These are phyloP conservation scores for Corythaixoides concolor DNA, from an alignment of 2,113 vertebrate species.

Conservation along the genomic window DNA sequence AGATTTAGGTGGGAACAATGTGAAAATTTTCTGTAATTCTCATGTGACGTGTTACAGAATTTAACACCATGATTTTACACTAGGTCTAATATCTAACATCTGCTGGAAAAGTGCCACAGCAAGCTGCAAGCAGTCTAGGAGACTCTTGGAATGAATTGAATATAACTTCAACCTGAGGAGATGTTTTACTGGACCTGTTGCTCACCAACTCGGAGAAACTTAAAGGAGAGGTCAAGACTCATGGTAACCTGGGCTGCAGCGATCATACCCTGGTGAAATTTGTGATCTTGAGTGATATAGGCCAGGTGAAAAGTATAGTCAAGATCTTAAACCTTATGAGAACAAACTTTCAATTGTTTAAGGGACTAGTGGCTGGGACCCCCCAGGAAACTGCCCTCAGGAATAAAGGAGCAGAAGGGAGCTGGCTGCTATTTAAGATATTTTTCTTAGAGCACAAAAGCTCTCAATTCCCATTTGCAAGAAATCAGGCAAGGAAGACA, in stretches of 20 bases:
- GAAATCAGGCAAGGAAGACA: not conserved
- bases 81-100: not conserved
- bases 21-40: not conserved
- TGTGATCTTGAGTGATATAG: not conserved
- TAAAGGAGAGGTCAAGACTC: not conserved
- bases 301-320: not conserved
- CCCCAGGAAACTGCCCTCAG: not conserved
- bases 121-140: not conserved
- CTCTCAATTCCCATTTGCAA: not conserved
- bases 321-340: not conserved
- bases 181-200: not conserved
- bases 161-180: not conserved
- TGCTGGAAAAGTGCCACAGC: not conserved
- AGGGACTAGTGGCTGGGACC: not conserved
- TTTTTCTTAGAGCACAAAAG: not conserved
- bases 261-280: not conserved
- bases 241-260: not conserved
- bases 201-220: not conserved
- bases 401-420: not conserved
- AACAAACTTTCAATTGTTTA: not conserved
- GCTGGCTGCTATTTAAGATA: not conserved
- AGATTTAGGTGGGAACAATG: not conserved
- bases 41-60: not conserved
- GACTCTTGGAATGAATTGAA: not conserved
- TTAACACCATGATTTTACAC: not conserved